phyloP scores from a whole-genome alignment of 2,888 invertebrate genomes.

The Pimpla rufipes region DNA sequence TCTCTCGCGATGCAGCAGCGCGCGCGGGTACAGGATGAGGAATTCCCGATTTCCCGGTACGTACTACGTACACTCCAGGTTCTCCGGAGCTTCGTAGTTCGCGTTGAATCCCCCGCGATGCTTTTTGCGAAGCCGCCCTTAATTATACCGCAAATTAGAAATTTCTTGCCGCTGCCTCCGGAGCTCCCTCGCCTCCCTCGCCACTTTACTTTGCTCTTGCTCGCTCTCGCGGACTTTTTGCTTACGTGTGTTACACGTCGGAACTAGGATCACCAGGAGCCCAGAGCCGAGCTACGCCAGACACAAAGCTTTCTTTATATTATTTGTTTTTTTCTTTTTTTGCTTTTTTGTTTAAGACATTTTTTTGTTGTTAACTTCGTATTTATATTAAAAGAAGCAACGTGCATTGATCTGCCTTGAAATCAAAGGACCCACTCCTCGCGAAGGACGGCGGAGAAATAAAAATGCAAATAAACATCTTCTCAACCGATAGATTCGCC shows the following conservation, averaged over 20 bases:
- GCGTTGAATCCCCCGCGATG: conserved; percentile 75
- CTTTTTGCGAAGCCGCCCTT: conserved; percentile 83
- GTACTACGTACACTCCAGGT: conserved; percentile 57
- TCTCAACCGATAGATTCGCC: conserved; percentile 39
- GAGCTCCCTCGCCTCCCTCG: conserved; percentile 19
- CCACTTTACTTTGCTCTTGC: conserved; percentile 75
- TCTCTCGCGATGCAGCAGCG: conserved; percentile 18
- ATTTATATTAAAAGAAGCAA: conserved; percentile 19
- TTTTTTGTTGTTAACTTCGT: conserved; percentile 8
- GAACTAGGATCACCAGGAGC: conserved; percentile 62
- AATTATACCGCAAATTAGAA: conserved; percentile 85
- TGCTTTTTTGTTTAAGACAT: background rate
- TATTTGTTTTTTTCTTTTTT: conserved; percentile 7
- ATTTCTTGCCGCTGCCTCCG: conserved; percentile 73
- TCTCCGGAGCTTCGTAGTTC: conserved; percentile 51
- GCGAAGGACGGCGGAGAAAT: background rate
- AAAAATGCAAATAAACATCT: conserved; percentile 63
- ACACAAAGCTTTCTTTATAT: conserved; percentile 33
- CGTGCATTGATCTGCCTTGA: background rate
- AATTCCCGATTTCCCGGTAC: conserved; percentile 80
- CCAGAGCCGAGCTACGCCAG: conserved; percentile 30
- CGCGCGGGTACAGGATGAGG: conserved; percentile 65
- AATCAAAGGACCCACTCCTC: background rate
- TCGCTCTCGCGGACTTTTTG: conserved; percentile 57
- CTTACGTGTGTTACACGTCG: conserved; percentile 61